These are phyloP conservation scores for Mystacides longicornis DNA, from an alignment of 2,888 invertebrate species.

Conservation along the genomic window DNA sequence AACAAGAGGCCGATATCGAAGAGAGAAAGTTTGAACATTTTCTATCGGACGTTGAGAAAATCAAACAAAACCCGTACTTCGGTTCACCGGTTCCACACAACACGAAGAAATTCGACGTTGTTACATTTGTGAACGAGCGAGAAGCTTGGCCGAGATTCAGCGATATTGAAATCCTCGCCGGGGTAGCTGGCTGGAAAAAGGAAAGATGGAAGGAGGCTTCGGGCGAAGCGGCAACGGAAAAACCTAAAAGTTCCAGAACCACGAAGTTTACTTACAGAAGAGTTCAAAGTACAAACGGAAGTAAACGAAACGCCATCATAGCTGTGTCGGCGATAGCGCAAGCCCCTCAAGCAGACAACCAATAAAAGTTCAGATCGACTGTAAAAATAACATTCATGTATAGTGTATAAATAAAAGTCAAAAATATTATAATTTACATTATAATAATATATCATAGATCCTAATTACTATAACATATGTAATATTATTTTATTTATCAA, in stretches of 20 bases:
- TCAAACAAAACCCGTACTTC: not conserved
- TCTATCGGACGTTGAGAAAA: not conserved
- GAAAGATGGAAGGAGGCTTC: constrained; percentile 23
- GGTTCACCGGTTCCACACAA: not conserved
- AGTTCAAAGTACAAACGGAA: constrained; percentile 21
- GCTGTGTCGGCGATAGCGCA: constrained; percentile 23
- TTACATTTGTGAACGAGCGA: constrained; percentile 11
- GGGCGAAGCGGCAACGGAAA: constrained; percentile 15
- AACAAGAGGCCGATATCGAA: not conserved
- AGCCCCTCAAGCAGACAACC: too few relatives aligned
- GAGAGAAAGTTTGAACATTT: not conserved
- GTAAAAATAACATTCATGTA: too few relatives aligned
- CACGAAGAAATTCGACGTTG: constrained; percentile 3
- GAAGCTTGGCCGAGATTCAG: constrained; percentile 24
- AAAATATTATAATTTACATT: too few relatives aligned
- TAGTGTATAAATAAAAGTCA: too few relatives aligned
- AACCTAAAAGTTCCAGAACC: constrained; percentile 20
- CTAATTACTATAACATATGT: too few relatives aligned
- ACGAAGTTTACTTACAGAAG: constrained; percentile 24
- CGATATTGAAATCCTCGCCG: constrained; percentile 24
- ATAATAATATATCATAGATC: too few relatives aligned
- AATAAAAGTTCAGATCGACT: too few relatives aligned
- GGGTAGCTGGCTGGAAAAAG: constrained; percentile 23
- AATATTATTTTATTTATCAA: too few relatives aligned
- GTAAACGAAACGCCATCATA: constrained; percentile 24